Base-by-base conservation (phyloP, 1,140 invertebrate genomes). In the Sogatella furcifera region DNA sequence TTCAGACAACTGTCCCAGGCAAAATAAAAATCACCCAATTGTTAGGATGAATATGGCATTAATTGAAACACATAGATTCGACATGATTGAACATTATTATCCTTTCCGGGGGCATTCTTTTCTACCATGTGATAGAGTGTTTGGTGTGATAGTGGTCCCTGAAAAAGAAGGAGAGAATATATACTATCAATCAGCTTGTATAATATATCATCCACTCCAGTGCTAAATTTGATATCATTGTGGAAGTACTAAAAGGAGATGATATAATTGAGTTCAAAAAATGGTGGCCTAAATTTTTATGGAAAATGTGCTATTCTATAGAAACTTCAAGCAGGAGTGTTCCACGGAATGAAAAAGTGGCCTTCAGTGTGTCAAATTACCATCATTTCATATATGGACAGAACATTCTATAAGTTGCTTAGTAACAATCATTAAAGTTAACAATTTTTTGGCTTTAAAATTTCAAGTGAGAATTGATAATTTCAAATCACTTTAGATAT, bases 21-120 rank as follows among this genome's bases (percentile, higher is more conserved):
- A 70, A 61, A 67, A 71, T 55, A 56, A 59, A 49, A 70, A 70
- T 43, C 53, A 70, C 43, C 64, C 64, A 38, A 38, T 38, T 38
- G 34, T 38, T 38, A 38, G 34, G 11, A 38, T 38, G 34, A 38
- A 38, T 38, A 38, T 38, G 34, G 34, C 34, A 38, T 38, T 38
- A 38, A 38, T 38, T 38, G 60, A 62, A 31, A 43, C 31, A 5
- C n/a, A 28, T 46, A 61, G 42, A 34, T 63, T 63, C 43, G 41
- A 62, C 44, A 52, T 59, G 34, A 43, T 62, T 8, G 43, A 34
- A 5, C 31, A 59, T 9, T 59, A 55, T 52, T 64, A 38, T 57
- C 58, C 62, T 49, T 17, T 61, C 17, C 46, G 62, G 52, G 62
- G 62, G 5, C 62, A 63, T 28, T 56, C 52, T 2, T 63, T 63